Base-by-base conservation (phyloP, 1,140 invertebrate species). In the Saxidomus purpurata region DNA sequence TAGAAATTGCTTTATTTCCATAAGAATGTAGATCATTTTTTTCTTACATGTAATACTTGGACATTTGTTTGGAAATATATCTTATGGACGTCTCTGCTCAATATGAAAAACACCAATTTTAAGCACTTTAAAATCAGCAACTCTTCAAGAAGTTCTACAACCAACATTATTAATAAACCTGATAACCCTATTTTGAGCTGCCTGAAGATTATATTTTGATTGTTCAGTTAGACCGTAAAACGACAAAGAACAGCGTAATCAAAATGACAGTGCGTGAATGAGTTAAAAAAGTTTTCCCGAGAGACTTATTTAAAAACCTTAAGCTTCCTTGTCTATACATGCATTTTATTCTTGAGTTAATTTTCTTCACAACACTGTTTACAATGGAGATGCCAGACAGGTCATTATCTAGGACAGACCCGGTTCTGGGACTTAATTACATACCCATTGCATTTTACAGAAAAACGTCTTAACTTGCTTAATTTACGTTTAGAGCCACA, bases 261-360 rank as follows among this genome's bases (percentile, higher is more conserved):
- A 69, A 28, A 34, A 15, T 69, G 15, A 36, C 28, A 17, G 17
- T 17, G 0, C 19, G 19, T 69, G 63, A 34, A 28, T 69, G 19
- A 69, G 15, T 17, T 15, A 28, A 19, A 34, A n/a, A n/a, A 28
- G 28, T 34, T 34, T 69, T n/a, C 36, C 28, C 9, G 28, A 28
- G 36, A 69, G n/a, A n/a, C n/a, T n/a, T n/a, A n/a, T n/a, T n/a
- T n/a, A n/a, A n/a, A n/a, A n/a, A n/a, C n/a, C n/a, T n/a, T n/a
- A n/a, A 69, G 36, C 63, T 69, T n/a, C 36, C 15, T 11, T 11
- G 63, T 17, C 63, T 28, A 28, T 69, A 69, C 36, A 69, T n/a
- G 15, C 19, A 69, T 28, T 69, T 69, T n/a, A 69, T 69, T 69
- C 63, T 69, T n/a, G 63, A 69, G 28, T 19, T 69, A n/a, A 69